Conservation (phyloP, 2,888 invertebrate genomes). For the Drosophila bunnanda region DNA sequence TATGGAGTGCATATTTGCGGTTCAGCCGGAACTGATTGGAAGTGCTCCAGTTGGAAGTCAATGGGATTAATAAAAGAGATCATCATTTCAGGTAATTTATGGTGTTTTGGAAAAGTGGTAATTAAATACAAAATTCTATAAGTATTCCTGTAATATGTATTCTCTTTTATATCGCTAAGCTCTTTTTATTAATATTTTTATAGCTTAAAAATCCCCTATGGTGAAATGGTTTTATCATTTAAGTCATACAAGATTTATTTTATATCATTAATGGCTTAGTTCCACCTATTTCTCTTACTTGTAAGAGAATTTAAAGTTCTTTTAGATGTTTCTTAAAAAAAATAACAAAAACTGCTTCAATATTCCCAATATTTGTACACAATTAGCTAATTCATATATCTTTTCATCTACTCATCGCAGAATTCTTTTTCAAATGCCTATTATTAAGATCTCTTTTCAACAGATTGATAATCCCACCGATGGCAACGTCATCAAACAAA, state of each 20-base stretch:
- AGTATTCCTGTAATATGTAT: not conserved
- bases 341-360: not conserved
- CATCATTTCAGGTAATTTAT: not conserved
- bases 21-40: slow-evolving; percentile 36
- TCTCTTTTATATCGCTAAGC: not conserved
- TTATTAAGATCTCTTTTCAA: slow-evolving; percentile 20
- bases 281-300: not conserved
- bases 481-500: slow-evolving; percentile 40
- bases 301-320: no score
- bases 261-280: not conserved
- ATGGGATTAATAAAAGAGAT: slow-evolving; percentile 1
- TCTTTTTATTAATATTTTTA: not conserved
- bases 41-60: not conserved
- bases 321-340: not conserved
- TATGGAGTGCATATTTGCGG: slow-evolving; percentile 59
- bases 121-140: not conserved
- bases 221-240: not conserved
- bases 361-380: not conserved
- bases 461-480: slow-evolving; percentile 34
- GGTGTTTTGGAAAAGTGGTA: not conserved
- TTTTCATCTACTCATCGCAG: slow-evolving; percentile 5
- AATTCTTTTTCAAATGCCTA: slow-evolving; percentile 20
- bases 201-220: not conserved
- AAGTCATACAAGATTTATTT: not conserved
- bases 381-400: slow-evolving; percentile 10